Conservation (phyloP, 1,140 invertebrate genomes). For the Propsilocerus akamusi region DNA sequence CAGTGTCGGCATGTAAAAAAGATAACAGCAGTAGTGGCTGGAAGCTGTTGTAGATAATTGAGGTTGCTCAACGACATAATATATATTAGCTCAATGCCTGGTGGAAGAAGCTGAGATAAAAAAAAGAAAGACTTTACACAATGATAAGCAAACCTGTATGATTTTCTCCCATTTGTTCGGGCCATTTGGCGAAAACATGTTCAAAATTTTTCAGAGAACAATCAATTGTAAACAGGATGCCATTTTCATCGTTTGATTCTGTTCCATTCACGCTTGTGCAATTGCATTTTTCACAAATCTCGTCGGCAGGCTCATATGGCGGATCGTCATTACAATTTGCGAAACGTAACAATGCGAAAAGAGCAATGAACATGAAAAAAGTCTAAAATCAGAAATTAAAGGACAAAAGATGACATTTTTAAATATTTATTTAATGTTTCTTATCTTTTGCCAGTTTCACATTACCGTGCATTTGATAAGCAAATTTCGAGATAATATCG, state of each 20-base stretch:
- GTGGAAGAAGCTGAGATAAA: neutral
- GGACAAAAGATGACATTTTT: too few relatives aligned
- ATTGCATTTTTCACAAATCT: constrained; percentile 17
- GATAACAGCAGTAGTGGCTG: constrained; percentile 18
- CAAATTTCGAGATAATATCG: too few relatives aligned
- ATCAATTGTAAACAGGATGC: constrained; percentile 16
- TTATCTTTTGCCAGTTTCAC: too few relatives aligned
- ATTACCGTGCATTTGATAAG: too few relatives aligned
- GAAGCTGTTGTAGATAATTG: constrained; percentile 21
- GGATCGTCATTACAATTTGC: constrained; percentile 20
- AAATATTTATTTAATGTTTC: too few relatives aligned
- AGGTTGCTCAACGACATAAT: constrained; percentile 25
- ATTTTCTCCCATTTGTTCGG: constrained; percentile 14
- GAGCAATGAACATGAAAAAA: too few relatives aligned
- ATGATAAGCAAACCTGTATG: neutral
- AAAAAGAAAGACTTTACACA: neutral
- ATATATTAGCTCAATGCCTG: constrained; percentile 17
- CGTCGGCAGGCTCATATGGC: constrained; percentile 15
- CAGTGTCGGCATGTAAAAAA: constrained; percentile 27
- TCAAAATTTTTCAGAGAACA: constrained; percentile 22
- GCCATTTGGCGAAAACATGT: constrained; percentile 26
- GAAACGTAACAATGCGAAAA: too few relatives aligned
- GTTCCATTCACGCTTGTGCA: constrained; percentile 12
- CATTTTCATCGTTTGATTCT: constrained; percentile 9
- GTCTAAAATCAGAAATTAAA: too few relatives aligned